A percentile compares a stretch with the other conserved stretches of the same genome.
These are phyloP conservation scores for Chalcis sispes DNA, from an alignment of 2,888 invertebrate genomes.

Conservation along the genomic window DNA sequence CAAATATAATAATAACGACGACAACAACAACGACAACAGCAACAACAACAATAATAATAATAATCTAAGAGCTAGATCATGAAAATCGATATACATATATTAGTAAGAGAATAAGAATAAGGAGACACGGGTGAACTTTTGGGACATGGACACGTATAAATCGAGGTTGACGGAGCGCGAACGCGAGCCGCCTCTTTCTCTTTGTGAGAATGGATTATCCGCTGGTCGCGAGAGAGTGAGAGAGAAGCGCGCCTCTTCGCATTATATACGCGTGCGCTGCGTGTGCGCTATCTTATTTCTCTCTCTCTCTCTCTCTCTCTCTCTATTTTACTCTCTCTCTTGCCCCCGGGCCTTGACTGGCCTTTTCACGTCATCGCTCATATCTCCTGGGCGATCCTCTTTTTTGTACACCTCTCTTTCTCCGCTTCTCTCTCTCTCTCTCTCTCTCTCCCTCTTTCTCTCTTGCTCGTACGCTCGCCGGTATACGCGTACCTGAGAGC, in stretches of 20 bases:
- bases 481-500: not conserved
- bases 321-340: not conserved
- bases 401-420: not conserved
- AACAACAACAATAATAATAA: no score
- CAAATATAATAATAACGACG: no score
- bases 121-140: not conserved
- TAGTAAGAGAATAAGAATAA: not conserved
- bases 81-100: no score
- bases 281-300: not conserved
- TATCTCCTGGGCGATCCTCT: not conserved
- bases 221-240: not conserved
- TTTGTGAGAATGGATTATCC: conserved; percentile 54
- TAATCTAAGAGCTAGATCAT: no score
- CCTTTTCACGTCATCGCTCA: conserved; percentile 1
- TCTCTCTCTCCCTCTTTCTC: conserved; percentile 65
- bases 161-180: conserved; percentile 70
- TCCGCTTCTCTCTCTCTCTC: conserved; percentile 40
- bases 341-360: not conserved
- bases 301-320: conserved; percentile 50
- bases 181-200: conserved; percentile 73
- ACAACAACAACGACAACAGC: no score
- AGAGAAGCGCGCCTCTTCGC: no score
- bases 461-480: no score
- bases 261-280: not conserved
- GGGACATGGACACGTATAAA: conserved; percentile 63